Evolutionary conservation across 1,140 invertebrate genomes (phyloP), one percentile per base, ranked within the genome.

Genomic region (Globodera ellingtonae): DNA sequence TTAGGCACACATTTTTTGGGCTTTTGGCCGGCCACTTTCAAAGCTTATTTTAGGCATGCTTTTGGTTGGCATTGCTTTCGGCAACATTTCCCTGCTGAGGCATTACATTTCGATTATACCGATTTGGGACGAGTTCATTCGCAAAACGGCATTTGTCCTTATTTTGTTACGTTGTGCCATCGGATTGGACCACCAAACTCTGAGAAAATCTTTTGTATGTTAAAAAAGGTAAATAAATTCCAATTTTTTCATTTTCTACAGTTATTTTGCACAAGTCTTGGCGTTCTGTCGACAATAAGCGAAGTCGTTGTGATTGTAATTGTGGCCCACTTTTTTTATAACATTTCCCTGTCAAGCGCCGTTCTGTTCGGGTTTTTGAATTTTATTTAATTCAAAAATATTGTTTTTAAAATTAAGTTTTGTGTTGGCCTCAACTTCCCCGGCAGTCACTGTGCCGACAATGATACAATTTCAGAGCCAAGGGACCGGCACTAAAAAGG

Each of bases 391-490:
- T 35, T 35, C 35, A 35, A 35, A 35, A 35, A 65, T 15, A 46
- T 3, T 69, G 48, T 35, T 52, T 65, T 46, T 44, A 69, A 48
- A 13, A 67, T 24, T 62, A 7, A 84, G 83, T 18, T 93, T 94
- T 82, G 93, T 97, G 48, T 91, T 96, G 56, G 94, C 94, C 3
- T 95, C 96, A 1, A 95, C 98, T 8, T 96, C 95, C 0, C 95
- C 96, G 0, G 96, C 96, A 15, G 95, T 98, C 8, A 94, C 98
- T 4, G 96, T 98, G n/a, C 95, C 96, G 0, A 94, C 94, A 83
- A 91, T 98, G 67, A 93, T 98, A 85, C 91, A 93, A 70, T 91
- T 98, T 9, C 92, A 94, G 18, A 92, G 92, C 78, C 93, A 94
- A 87, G 94, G 94, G 7, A 95, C 95, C 86, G 96, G 96, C 2